phyloP scores from a whole-genome alignment of 35 echinoderm and acorn worm species.

The Ophiothrix spiculata region DNA sequence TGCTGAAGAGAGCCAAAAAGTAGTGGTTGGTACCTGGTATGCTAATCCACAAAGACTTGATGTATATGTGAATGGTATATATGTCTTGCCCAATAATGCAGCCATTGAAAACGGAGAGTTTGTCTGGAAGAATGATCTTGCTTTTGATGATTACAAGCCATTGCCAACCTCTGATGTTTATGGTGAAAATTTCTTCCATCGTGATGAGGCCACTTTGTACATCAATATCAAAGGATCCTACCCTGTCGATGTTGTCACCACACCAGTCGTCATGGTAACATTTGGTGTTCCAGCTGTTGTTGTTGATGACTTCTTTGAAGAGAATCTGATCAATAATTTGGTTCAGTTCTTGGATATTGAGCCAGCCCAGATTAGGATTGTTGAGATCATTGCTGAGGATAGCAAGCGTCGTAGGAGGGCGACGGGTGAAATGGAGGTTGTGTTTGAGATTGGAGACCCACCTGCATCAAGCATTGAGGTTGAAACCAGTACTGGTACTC shows the following conservation, averaged over 20 bases:
- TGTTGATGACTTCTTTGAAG: conserved; percentile 93
- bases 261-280: conserved; percentile 74
- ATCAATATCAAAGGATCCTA: conserved; percentile 50
- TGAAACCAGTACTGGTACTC: conserved; percentile 9
- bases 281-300: conserved; percentile 75
- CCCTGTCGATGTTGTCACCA: conserved; percentile 67
- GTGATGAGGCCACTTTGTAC: conserved; percentile 50
- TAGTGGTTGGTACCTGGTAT: conserved; percentile 74
- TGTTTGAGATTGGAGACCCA: conserved; percentile 72
- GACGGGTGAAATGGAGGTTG: conserved; percentile 44
- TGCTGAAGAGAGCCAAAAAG: conserved; percentile 32
- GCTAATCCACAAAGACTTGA: conserved; percentile 90
- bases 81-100: conserved; percentile 83
- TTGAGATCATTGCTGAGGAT: conserved; percentile 77
- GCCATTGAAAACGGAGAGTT: conserved; percentile 48
- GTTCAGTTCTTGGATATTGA: conserved; percentile 63
- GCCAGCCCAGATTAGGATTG: conserved; percentile 61
- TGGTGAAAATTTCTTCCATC: conserved; percentile 94
- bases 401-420: conserved; percentile 35
- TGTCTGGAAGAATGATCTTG: conserved; percentile 54
- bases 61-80: conserved; percentile 55
- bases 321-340: conserved; percentile 78
- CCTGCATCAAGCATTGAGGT: conserved; percentile 30
- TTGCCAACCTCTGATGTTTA: conserved; percentile 37
- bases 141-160: conserved; percentile 65